Conservation (phyloP, 2,888 invertebrate species). For the Leucoma salicis region DNA sequence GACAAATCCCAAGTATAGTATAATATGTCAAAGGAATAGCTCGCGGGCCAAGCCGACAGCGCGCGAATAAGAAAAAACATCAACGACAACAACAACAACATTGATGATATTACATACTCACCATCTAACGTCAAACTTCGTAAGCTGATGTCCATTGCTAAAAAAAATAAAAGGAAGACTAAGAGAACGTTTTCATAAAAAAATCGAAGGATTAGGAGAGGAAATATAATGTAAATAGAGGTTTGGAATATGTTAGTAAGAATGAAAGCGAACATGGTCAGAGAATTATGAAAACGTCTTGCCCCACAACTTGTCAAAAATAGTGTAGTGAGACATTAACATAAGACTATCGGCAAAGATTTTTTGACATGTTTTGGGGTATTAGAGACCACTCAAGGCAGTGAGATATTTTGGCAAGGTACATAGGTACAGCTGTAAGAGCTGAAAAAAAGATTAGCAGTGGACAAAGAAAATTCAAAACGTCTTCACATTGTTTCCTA, state of each 20-base stretch:
- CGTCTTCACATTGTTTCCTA: constrained; percentile 4
- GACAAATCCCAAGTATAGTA: too few species aligned
- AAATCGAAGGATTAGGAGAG: constrained; percentile 8
- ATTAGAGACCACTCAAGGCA: constrained; percentile 10
- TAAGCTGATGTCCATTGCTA: constrained; percentile 2
- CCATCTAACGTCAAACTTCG: constrained; percentile 3
- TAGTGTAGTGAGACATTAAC: constrained; percentile 7
- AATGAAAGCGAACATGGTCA: constrained; percentile 7
- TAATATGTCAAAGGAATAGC: too few species aligned
- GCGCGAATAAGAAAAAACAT: too few species aligned
- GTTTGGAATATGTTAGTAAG: constrained; percentile 9
- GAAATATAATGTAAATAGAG: constrained; percentile 9
- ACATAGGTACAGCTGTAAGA: constrained; percentile 7
- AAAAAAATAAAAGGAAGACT: constrained; percentile 8
- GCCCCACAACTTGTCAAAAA: constrained; percentile 8
- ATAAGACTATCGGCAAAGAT: constrained; percentile 1
- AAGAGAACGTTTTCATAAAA: constrained; percentile 10
- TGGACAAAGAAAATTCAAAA: constrained; percentile 7
- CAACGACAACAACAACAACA: too few species aligned
- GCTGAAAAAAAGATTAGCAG: constrained; percentile 5
- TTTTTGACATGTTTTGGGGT: constrained; percentile 10
- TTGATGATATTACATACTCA: constrained; percentile 5
- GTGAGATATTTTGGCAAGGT: constrained; percentile 10
- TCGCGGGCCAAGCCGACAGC: too few species aligned
- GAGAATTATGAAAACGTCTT: constrained; percentile 8